Percentiles rank a stretch among this genome's conserved stretches.
These are phyloP conservation scores for Omphaloscelis lunosa DNA, from an alignment of 2,888 invertebrate species.

Conservation along the genomic window DNA sequence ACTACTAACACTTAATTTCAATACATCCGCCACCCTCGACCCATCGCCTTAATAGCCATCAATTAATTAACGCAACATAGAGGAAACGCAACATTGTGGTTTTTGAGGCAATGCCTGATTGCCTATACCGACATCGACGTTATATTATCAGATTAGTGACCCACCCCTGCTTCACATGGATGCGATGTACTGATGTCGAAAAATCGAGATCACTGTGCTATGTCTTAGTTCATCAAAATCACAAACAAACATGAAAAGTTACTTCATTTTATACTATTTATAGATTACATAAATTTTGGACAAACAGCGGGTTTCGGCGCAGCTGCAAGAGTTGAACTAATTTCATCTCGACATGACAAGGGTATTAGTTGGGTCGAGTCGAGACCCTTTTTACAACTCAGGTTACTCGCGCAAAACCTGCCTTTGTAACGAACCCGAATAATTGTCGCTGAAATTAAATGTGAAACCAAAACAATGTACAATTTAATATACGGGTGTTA, in stretches of 20 bases:
- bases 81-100: constrained; percentile 56
- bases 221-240: background rate
- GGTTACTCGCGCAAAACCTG: constrained; percentile 81
- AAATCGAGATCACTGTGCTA: background rate
- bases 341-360: constrained; percentile 90
- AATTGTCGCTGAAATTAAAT: constrained; percentile 75
- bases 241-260: background rate
- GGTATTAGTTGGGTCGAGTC: constrained; percentile 88
- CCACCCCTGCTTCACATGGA: background rate
- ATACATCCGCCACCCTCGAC: constrained; percentile 31
- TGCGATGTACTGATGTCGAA: background rate
- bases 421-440: constrained; percentile 71
- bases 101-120: constrained; percentile 55
- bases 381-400: constrained; percentile 87
- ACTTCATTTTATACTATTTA: constrained; percentile 26
- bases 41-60: constrained; percentile 50
- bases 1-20: constrained; percentile 28
- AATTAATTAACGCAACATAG: constrained; percentile 59
- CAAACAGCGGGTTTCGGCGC: constrained; percentile 83
- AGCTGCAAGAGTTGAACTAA: constrained; percentile 89
- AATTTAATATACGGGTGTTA: constrained; percentile 27
- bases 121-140: constrained; percentile 72
- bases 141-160: constrained; percentile 73
- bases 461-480: constrained; percentile 61
- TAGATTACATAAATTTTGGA: constrained; percentile 82